Evolutionary conservation across 2,797 vertebrate genomes (phyloP).

Genomic region (Cynopterus sphinx): DNA sequence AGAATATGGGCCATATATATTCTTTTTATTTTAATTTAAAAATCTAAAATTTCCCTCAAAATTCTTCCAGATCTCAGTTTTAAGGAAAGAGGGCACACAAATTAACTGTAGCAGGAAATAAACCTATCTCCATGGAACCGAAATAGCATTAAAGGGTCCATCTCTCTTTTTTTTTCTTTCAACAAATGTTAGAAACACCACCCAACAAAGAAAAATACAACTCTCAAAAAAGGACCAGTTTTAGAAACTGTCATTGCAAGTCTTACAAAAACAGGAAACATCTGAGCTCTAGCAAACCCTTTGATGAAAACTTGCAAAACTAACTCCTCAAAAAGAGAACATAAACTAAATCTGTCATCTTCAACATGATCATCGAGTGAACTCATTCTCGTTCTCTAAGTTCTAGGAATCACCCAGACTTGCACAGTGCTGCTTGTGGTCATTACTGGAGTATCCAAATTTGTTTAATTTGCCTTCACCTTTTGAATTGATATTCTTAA

Average conservation of each 20-base stretch:
- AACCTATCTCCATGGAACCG: background rate
- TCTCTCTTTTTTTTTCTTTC: background rate
- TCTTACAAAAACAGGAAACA: constrained; percentile 46
- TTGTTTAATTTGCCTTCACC: constrained; percentile 17
- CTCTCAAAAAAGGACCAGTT: background rate
- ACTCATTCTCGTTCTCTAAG: background rate
- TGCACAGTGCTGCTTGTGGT: background rate
- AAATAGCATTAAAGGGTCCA: background rate
- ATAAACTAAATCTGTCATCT: background rate
- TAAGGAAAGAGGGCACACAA: background rate
- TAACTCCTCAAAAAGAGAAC: background rate
- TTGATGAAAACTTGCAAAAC: constrained; percentile 37
- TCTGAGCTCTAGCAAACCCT: constrained; percentile 13
- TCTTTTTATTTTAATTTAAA: background rate
- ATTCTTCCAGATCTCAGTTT: background rate
- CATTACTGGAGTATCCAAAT: background rate
- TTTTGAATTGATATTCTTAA: constrained; percentile 3
- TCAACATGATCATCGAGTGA: background rate
- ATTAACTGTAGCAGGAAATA: background rate
- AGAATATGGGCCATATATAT: background rate
- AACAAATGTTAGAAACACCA: background rate
- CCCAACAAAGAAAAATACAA: background rate
- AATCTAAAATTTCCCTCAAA: background rate
- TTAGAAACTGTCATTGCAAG: constrained; percentile 15
- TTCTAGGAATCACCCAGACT: background rate